Evolutionary conservation across 2,113 vertebrate species (phyloP).

Genomic region (Myiozetetes cayanensis): DNA sequence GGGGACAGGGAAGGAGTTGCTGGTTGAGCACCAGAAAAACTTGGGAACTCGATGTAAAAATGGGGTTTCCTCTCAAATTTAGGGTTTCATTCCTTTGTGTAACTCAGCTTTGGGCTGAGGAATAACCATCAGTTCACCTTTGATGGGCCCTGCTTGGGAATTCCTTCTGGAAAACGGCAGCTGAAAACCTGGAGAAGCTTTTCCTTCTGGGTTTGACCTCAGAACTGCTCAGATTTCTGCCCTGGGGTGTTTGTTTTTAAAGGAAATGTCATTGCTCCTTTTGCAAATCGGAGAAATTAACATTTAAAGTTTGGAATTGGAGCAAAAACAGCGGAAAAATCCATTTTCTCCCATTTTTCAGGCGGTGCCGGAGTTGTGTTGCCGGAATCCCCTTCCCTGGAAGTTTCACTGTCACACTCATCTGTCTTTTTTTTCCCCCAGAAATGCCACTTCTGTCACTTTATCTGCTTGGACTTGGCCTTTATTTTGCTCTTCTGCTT

Average conservation of each 20-base stretch:
- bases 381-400: not conserved
- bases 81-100: too few species aligned
- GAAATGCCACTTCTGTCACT: not conserved
- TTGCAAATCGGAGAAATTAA: not conserved
- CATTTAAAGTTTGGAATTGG: accelerated
- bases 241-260: not conserved
- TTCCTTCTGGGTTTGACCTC: not conserved
- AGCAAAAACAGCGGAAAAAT: not conserved
- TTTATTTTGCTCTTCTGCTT: not conserved
- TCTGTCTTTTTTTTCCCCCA: not conserved
- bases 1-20: too few species aligned
- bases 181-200: not conserved
- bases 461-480: not conserved
- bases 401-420: not conserved
- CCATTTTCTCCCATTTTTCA: not conserved
- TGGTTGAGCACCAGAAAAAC: not conserved
- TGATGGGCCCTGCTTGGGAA: not conserved
- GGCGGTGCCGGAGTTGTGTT: not conserved
- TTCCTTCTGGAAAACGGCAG: not conserved
- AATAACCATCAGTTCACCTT: not conserved
- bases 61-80: too few species aligned
- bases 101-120: not conserved
- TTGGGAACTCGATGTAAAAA: not conserved
- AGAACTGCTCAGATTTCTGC: not conserved
- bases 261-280: not conserved